Base-by-base conservation (phyloP, 2,888 invertebrate species). In the Harpalus rufipes region DNA sequence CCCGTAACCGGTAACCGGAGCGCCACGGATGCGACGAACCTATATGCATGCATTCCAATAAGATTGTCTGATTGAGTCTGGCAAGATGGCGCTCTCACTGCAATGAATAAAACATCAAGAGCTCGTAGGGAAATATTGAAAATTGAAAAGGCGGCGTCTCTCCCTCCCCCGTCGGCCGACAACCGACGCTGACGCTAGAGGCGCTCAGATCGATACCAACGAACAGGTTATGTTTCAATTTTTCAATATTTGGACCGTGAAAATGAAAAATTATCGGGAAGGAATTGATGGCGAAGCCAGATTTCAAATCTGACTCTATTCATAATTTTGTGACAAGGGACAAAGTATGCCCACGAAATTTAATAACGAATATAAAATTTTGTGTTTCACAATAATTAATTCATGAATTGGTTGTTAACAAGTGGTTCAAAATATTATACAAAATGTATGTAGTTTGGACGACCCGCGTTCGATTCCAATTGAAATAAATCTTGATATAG, bases 91-190 rank as follows among this genome's bases (percentile, higher is more conserved):
- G 90, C 61, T 76, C 90, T 90, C 90, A 90, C 90, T 90, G 91
- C 91, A 91, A 91, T 91, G 91, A 91, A 91, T 91, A 91, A 91
- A 91, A 92, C 91, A 91, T 92, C 91, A 90, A 91, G 90, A 90
- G 89, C 89, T 89, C 89, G 89, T 90, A 90, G 90, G 90, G 90
- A 91, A 91, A 91, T 91, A 91, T 91, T 91, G 91, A 91, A 91
- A 91, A 91, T 91, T 91, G 91, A 91, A 91, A 91, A 91, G 90
- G 68, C 85, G 85, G 81, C 76, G 63, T 87, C 88, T 91, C 91
- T 91, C 90, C 90, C 91, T 91, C 92, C 90, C 91, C 92, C 92
- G 8, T 4, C 32, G 0, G n/a, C 12, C 16, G 8, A 18, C 32
- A 6, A n/a, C 12, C 16, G 51, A 8, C 76, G n/a, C 76, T 51